Conservation (phyloP, 2,888 invertebrate genomes). For the Cerastis leucographa region DNA sequence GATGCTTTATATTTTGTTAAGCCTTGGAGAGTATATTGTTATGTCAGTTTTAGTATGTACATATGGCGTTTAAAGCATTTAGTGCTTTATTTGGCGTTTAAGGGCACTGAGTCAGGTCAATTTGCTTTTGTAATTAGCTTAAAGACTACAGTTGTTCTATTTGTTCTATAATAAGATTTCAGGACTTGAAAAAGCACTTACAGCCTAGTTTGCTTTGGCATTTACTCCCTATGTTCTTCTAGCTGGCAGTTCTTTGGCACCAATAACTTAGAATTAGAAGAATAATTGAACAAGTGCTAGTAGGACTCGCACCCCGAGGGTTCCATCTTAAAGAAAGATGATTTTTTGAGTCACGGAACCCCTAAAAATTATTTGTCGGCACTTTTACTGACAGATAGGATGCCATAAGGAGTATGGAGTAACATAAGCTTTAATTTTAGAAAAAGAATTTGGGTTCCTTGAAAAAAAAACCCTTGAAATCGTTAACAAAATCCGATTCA, state of each 20-base stretch:
- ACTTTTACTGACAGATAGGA: neutral
- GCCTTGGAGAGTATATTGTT: neutral
- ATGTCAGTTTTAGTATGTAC: slow-evolving; percentile 7
- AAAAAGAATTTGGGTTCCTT: neutral
- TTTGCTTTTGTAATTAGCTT: neutral
- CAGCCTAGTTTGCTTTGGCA: neutral
- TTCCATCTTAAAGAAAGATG: no score
- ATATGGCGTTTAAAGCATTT: neutral
- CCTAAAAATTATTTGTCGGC: neutral
- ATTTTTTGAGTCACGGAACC: neutral
- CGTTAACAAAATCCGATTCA: neutral
- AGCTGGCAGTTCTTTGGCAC: neutral
- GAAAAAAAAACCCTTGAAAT: neutral
- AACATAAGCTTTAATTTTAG: neutral
- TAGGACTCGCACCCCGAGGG: no score
- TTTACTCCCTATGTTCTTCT: neutral
- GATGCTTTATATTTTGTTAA: slow-evolving; percentile 9
- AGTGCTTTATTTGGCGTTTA: neutral
- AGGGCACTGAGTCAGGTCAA: neutral
- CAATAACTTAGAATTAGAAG: neutral
- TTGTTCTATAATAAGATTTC: no score
- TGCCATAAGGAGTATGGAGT: no score
- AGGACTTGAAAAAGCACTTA: neutral
- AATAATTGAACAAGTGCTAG: neutral
- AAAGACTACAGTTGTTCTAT: neutral